A percentile compares a stretch with the other conserved stretches of the same genome.
These are phyloP conservation scores for Podiceps cristatus DNA, from an alignment of 2,113 vertebrate genomes.

Conservation along the genomic window DNA sequence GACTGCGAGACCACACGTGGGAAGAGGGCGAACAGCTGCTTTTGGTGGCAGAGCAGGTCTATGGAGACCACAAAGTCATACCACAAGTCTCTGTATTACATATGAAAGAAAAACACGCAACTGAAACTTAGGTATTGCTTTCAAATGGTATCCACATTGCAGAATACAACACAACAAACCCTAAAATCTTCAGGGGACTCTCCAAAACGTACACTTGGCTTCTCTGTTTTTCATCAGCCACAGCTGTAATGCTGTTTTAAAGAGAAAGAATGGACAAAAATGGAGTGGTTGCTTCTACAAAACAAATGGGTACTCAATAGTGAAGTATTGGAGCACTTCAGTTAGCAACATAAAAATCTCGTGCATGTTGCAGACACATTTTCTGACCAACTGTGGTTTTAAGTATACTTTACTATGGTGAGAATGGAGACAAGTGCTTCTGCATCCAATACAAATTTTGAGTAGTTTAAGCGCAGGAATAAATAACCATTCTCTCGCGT, in stretches of 20 bases:
- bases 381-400: background rate
- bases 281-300: background rate
- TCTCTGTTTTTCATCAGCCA: background rate
- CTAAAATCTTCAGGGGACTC: background rate
- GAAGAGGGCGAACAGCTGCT: background rate
- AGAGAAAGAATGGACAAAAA: background rate
- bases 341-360: background rate
- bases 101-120: background rate
- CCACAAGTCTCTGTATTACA: background rate
- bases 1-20: too few species aligned
- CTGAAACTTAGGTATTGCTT: background rate
- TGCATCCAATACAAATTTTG: background rate
- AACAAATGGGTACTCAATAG: background rate
- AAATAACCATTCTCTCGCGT: background rate
- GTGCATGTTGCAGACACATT: background rate
- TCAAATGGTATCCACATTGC: accelerated
- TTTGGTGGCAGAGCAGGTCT: background rate
- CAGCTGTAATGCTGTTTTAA: background rate
- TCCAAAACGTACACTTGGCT: background rate
- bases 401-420: accelerated
- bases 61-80: background rate
- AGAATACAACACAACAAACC: background rate
- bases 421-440: background rate
- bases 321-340: background rate
- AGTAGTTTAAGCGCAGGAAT: background rate